phyloP scores from a whole-genome alignment of 2,113 vertebrate species.

The Sinocyclocheilus anshuiensis region DNA sequence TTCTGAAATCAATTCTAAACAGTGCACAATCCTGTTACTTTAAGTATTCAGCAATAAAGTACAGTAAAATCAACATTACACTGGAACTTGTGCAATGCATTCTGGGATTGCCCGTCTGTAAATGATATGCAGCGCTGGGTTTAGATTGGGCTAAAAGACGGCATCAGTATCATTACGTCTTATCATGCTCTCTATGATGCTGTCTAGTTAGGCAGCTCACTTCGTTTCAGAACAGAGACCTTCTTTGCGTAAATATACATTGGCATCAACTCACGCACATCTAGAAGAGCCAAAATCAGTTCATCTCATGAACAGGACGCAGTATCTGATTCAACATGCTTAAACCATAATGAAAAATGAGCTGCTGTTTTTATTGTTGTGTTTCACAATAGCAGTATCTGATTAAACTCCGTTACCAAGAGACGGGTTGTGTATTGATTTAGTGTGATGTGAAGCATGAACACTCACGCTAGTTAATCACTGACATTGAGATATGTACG shows the following conservation, averaged over 20 bases:
- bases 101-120: no score
- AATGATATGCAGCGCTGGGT: no score
- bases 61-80: not conserved
- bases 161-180: no score
- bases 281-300: not conserved
- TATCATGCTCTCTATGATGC: not conserved
- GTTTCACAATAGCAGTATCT: constrained; percentile 1
- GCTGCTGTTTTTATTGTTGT: not conserved
- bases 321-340: not conserved
- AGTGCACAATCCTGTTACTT: no score
- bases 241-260: not conserved
- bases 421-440: not conserved
- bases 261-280: not conserved
- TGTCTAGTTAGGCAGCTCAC: not conserved
- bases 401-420: constrained; percentile 6
- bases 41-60: no score
- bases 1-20: no score
- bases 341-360: not conserved
- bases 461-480: not conserved
- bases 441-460: not conserved
- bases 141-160: no score
- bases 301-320: not conserved
- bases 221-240: not conserved
- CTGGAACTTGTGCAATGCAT: no score
- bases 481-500: not conserved